phyloP scores from a whole-genome alignment of 1,140 invertebrate genomes.

The Sinonovacula constricta region DNA sequence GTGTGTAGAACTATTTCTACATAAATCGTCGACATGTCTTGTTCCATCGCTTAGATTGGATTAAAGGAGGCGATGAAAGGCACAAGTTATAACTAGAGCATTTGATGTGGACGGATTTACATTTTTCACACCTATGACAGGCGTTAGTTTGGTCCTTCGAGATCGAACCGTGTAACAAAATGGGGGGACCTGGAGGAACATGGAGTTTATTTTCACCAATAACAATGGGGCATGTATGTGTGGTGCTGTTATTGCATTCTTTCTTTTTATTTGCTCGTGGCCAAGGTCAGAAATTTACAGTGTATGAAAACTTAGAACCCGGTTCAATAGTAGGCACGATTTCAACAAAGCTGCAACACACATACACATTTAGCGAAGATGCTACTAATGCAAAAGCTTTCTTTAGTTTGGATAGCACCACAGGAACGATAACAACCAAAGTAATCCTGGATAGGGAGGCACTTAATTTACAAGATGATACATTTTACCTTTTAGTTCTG shows the following conservation, averaged over 20 bases:
- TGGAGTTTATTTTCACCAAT: not conserved
- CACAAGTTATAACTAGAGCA: not conserved
- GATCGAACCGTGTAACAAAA: not conserved
- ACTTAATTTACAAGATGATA: slow-evolving; percentile 34
- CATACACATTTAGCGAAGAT: slow-evolving; percentile 22
- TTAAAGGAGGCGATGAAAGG: slow-evolving; percentile 28
- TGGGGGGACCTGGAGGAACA: not conserved
- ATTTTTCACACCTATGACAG: not conserved
- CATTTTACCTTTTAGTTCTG: slow-evolving; percentile 56
- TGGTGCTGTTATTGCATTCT: slow-evolving; percentile 36
- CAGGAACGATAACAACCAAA: slow-evolving; percentile 45
- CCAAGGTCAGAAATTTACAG: slow-evolving; percentile 48
- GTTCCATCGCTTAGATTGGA: slow-evolving; percentile 17
- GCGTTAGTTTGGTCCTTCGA: not conserved
- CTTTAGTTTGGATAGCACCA: slow-evolving; percentile 30
- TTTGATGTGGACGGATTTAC: slow-evolving; percentile 28
- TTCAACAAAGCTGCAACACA: slow-evolving; percentile 1
- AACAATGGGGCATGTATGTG: not conserved
- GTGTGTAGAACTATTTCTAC: too few relatives aligned
- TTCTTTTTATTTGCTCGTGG: slow-evolving; percentile 51
- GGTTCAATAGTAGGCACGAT: slow-evolving; percentile 43
- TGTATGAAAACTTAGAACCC: slow-evolving; percentile 33
- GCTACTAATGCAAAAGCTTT: slow-evolving; percentile 6
- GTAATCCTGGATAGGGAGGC: slow-evolving; percentile 41
- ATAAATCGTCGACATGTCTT: not conserved